Conservation (phyloP, 2,113 vertebrate species). For the Psettodes erumei region DNA sequence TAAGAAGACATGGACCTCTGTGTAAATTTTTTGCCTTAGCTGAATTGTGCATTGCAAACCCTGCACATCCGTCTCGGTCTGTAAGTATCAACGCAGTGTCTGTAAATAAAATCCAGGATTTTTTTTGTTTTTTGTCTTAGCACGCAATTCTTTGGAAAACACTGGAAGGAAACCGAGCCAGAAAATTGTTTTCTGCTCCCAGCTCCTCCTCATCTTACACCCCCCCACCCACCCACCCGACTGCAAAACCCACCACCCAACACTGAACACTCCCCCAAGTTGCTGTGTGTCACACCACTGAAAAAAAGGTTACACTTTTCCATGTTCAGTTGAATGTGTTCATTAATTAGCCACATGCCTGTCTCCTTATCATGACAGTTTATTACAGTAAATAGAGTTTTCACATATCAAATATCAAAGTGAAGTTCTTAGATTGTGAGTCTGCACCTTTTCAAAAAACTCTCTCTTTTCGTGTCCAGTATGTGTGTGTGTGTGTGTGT, state of each 20-base stretch:
- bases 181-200: constrained; percentile 17
- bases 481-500: background rate
- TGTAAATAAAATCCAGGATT: constrained; percentile 20
- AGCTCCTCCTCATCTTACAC: background rate
- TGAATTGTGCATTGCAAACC: constrained; percentile 14
- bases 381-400: too few species aligned
- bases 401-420: too few species aligned
- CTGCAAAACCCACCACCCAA: background rate
- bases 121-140: constrained; percentile 9
- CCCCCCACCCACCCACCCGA: background rate
- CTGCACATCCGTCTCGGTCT: constrained; percentile 1
- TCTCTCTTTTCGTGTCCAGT: too few species aligned
- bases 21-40: background rate
- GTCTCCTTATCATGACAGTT: too few species aligned
- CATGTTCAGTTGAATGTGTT: background rate
- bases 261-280: background rate
- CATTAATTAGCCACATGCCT: background rate
- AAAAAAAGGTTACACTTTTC: background rate
- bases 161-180: constrained; percentile 5
- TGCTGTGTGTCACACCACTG: background rate
- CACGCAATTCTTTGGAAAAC: constrained; percentile 13
- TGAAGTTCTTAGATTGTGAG: too few species aligned
- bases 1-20: too few species aligned
- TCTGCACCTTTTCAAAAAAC: too few species aligned
- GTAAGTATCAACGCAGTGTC: constrained; percentile 14